Evolutionary conservation across 30 jellyfish, hydroid and myxozoan species (phyloP).

Genomic region (Pelagia noctiluca): DNA sequence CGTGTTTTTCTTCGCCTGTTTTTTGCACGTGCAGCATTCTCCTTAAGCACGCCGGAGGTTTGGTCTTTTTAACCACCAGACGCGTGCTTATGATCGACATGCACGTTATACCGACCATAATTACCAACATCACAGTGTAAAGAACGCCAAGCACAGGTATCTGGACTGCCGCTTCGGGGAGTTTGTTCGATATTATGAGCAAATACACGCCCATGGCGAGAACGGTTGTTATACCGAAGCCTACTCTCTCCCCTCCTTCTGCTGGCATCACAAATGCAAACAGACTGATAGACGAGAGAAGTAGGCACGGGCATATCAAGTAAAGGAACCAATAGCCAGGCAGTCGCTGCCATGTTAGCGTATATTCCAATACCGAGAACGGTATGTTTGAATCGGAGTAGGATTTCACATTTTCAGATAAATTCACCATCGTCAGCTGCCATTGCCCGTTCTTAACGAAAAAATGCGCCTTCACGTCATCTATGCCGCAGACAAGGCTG

Average conservation of each 20-base stretch:
- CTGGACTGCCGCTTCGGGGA: constrained; percentile 90
- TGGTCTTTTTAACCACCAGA: constrained; percentile 44
- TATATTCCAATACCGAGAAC: constrained; percentile 37
- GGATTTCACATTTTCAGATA: background rate
- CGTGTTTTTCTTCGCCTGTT: background rate
- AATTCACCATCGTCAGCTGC: constrained; percentile 12
- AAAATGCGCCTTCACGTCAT: constrained; percentile 23
- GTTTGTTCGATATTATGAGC: constrained; percentile 82
- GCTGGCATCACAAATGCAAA: constrained; percentile 79
- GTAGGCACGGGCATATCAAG: constrained; percentile 78
- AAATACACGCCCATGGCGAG: constrained; percentile 86
- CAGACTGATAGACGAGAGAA: constrained; percentile 59
- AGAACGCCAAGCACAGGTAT: constrained; percentile 82
- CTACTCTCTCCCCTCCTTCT: constrained; percentile 90
- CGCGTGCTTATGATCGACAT: constrained; percentile 51
- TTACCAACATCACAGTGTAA: constrained; percentile 62
- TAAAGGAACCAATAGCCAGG: constrained; percentile 62
- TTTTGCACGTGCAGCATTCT: constrained; percentile 8
- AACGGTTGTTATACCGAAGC: constrained; percentile 85
- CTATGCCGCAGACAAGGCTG: constrained; percentile 26
- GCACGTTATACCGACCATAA: constrained; percentile 50
- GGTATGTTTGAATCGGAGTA: constrained; percentile 50
- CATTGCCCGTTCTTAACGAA: constrained; percentile 57
- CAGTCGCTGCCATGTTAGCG: constrained; percentile 48
- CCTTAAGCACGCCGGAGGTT: constrained; percentile 72